Base-by-base conservation (phyloP, 2,113 vertebrate species). In the Labrus mixtus region DNA sequence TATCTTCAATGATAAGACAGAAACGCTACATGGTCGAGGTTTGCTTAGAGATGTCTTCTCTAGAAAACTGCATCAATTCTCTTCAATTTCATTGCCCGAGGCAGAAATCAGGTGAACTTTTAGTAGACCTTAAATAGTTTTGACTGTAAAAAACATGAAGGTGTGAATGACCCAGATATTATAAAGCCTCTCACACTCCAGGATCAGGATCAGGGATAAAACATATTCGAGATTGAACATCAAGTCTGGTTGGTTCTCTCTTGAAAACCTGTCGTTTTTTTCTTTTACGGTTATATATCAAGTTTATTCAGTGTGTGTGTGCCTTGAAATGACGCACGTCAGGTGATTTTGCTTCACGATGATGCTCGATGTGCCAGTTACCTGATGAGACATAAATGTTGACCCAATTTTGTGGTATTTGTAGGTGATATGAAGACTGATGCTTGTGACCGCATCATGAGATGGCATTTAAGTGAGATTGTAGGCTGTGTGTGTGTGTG, bases 361-460 rank as follows among this genome's bases (percentile, higher is more conserved):
- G 19, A 43, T 56, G 12, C 16, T 22, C 54, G 6, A 58, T 70
- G 55, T 63, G 43, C 39, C 51, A 53, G 53, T 63, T 78, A 62
- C 65, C n/a, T 76, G 22, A 62, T 6, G 4, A 33, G 36, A 63
- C 16, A 70, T 76, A 74, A 39, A 58, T n/a, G 9, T 8, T 85
- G 82, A 68, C 86, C 76, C 54, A 33, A 55, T 82, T 81, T 68
- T 73, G 55, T 55, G 4, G 62, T 71, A 63, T 63, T 78, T 64
- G 9, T 59, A 51, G 22, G 36, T 68, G 37, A 76, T 66, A 39
- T 73, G 62, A 82, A 10, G 16, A 76, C 59, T 43, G 19, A 37
- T 59, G 65, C 57, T 65, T 20, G 39, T 29, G 68, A 20, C 45
- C 4, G 50, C 36, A 76, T 73, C 59, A 53, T 66, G 29, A 69